Conservation (phyloP, 2,113 vertebrate genomes). For the Candoia aspera region DNA sequence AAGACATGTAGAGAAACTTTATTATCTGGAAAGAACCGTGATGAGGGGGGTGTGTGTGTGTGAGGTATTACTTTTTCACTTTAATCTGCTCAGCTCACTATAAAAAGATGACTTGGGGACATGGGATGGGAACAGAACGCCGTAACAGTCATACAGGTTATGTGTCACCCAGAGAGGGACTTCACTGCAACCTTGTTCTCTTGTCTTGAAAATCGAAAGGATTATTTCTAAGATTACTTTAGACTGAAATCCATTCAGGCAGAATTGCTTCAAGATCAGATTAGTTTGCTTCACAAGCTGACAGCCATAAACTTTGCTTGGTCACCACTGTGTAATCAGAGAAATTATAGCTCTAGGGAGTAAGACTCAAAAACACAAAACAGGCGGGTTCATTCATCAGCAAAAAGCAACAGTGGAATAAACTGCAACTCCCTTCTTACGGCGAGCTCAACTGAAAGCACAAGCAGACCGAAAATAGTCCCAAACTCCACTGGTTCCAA, state of each 20-base stretch:
- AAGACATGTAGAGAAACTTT: slow-evolving; percentile 26
- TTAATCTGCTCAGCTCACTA: slow-evolving; percentile 5
- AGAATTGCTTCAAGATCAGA: background rate
- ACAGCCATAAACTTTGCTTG: background rate
- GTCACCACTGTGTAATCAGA: background rate
- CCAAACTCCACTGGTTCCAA: background rate
- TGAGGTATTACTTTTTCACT: slow-evolving; percentile 19
- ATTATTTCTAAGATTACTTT: slow-evolving; percentile 10
- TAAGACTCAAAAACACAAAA: background rate
- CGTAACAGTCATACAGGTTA: background rate
- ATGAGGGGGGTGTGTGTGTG: slow-evolving; percentile 3
- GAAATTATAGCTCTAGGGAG: background rate
- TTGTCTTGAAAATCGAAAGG: slow-evolving; percentile 13
- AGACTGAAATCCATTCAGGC: background rate
- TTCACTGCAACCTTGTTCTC: too few species aligned
- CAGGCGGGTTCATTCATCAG: background rate
- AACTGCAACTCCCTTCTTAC: background rate
- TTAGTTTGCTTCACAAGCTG: background rate
- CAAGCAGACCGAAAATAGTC: background rate
- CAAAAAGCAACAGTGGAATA: background rate
- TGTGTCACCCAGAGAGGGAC: background rate
- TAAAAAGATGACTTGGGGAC: background rate
- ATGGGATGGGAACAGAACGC: slow-evolving; percentile 11
- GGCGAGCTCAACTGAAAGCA: background rate
- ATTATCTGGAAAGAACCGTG: background rate